These are phyloP conservation scores for Harpegnathos saltator DNA, from an alignment of 1,140 invertebrate genomes.

Conservation along the genomic window DNA sequence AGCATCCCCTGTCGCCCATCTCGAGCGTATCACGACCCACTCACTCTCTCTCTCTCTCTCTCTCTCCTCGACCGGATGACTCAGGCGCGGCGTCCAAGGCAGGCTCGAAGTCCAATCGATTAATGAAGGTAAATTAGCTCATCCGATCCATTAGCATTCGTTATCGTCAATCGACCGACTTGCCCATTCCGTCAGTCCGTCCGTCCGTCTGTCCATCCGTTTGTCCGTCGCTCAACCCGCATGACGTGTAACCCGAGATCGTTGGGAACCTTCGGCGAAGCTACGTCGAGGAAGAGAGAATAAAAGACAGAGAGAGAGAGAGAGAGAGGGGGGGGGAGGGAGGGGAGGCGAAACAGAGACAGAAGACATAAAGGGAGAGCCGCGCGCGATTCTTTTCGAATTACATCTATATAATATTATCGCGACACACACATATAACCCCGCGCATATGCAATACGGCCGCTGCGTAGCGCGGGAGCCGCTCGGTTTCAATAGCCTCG, in stretches of 20 bases:
- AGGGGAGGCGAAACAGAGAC: no score
- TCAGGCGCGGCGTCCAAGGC: constrained; percentile 66
- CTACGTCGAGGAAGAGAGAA: constrained; percentile 1
- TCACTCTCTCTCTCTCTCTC: no score
- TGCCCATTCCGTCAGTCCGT: constrained; percentile 56
- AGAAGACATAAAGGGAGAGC: no score
- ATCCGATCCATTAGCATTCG: constrained; percentile 83
- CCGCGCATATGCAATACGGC: constrained; percentile 7
- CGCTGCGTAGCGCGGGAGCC: constrained; percentile 52
- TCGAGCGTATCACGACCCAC: constrained; percentile 9
- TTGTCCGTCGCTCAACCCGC: constrained; percentile 76
- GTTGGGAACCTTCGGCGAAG: constrained; percentile 75
- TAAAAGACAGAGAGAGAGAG: no score
- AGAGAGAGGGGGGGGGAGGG: no score
- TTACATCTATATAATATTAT: constrained; percentile 63
- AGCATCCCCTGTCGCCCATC: not conserved
- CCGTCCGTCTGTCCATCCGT: constrained; percentile 66
- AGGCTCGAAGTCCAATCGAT: constrained; percentile 80
- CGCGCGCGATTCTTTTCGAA: constrained; percentile 66
- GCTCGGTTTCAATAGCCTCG: constrained; percentile 51
- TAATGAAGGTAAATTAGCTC: constrained; percentile 83
- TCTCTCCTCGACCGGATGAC: constrained; percentile 27
- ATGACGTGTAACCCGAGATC: constrained; percentile 79
- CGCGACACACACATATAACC: constrained; percentile 4
- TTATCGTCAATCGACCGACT: constrained; percentile 81